These are phyloP conservation scores for Thermophis baileyi DNA, from an alignment of 2,113 vertebrate species.

Conservation along the genomic window DNA sequence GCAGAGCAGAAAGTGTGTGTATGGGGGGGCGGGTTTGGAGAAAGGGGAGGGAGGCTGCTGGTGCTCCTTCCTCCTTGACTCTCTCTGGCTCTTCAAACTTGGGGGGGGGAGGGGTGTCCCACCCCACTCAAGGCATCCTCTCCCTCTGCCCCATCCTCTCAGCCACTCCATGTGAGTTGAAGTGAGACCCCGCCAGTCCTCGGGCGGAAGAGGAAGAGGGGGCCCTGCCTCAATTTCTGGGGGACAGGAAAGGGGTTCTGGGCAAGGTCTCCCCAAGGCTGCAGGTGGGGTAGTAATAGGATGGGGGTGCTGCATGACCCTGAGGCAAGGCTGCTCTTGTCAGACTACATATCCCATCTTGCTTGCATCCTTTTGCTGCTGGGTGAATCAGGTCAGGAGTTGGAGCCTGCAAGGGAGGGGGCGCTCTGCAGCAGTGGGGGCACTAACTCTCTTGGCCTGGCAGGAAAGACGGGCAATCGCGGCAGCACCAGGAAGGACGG, in stretches of 20 bases:
- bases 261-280: no score
- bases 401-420: no score
- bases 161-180: neutral
- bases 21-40: neutral
- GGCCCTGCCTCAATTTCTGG: neutral
- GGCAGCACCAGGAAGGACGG: no score
- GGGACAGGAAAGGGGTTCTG: neutral
- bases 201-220: neutral
- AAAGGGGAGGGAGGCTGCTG: neutral
- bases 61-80: accelerated
- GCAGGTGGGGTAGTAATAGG: neutral
- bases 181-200: neutral
- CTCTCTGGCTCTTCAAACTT: neutral
- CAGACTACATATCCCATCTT: no score
- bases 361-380: no score
- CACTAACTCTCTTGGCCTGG: no score
- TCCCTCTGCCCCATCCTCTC: neutral
- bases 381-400: no score
- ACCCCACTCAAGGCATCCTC: accelerated
- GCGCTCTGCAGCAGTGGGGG: no score
- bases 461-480: no score
- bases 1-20: neutral
- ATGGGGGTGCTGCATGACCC: no score
- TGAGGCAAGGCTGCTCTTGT: no score
- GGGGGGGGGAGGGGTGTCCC: accelerated